Base-by-base conservation (phyloP, 2,113 vertebrate species). In the Cariama cristata region DNA sequence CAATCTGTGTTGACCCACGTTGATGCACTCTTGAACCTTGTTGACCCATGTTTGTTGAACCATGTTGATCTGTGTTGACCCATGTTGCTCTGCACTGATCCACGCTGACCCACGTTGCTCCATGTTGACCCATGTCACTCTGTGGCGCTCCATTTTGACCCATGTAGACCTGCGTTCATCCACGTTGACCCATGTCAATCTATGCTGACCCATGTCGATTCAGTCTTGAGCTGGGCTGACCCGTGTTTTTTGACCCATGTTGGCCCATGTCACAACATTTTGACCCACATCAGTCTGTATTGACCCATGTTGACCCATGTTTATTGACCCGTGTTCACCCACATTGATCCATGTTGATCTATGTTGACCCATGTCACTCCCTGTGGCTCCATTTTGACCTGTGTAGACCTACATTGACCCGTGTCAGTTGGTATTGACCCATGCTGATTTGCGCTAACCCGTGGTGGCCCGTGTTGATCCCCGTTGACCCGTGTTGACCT, bases 191-290 rank as follows among this genome's bases (percentile, higher is more conserved):
- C n/a, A 12, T 14, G 6, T 23, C 14, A 32, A 14, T 6, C 66
- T 1, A 0, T 18, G 4, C 12, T 35, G 64, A 7, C 12, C 33
- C 27, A 3, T 13, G 5, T 24, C 38, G 38, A 38, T 38, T 38
- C 38, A 38, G 38, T 38, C 38, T 38, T 38, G 38, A 38, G 38
- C 38, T 38, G 38, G 38, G 38, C 8, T 3, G 23, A 33, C 12
- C 45, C 28, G 8, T 9, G 17, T 52, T 35, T 38, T 38, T 38
- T 38, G 26, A 20, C 3, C 64, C 4, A 1, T 10, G 10, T 18
- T 35, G 66, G 27, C 11, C 33, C 15, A 17, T 4, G 22, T 32
- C 23, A 9, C 20, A 10, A 47, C 28, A 8, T 11, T 6, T 45
- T 45, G 27, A 32, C 4, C 40, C 4, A 1, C 9, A 17, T 26